Conservation (phyloP, 2,888 invertebrate species). For the Xanthia icteritia region DNA sequence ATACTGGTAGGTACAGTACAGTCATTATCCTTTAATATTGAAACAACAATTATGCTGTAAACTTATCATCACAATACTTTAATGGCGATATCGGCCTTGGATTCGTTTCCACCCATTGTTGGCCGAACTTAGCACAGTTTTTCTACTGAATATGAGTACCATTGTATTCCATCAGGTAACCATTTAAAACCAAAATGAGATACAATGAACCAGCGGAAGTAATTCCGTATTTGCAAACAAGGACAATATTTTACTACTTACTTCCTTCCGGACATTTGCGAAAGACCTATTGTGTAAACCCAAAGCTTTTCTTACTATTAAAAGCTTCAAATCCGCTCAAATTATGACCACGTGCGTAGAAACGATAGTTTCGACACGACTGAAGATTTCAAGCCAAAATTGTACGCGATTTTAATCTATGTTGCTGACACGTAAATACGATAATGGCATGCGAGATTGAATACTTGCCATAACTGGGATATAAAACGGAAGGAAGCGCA, state of each 20-base stretch:
- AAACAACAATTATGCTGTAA: conserved; percentile 57
- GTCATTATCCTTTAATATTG: conserved; percentile 54
- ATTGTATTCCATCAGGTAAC: conserved; percentile 68
- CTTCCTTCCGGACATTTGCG: conserved; percentile 78
- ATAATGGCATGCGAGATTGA: conserved; percentile 59
- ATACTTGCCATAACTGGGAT: conserved; percentile 56
- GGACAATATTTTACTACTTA: conserved; percentile 67
- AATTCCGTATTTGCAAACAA: conserved; percentile 61
- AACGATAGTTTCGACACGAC: conserved; percentile 36
- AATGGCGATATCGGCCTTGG: conserved; percentile 67
- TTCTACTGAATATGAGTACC: conserved; percentile 61
- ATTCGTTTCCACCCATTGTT: conserved; percentile 74
- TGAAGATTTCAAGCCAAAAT: conserved; percentile 19
- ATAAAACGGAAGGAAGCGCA: conserved; percentile 83
- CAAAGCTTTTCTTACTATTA: conserved; percentile 32
- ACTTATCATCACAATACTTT: conserved; percentile 61
- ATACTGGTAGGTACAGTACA: conserved; percentile 15
- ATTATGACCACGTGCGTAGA: conserved; percentile 43
- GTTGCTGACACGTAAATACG: conserved; percentile 44
- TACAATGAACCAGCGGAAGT: conserved; percentile 70
- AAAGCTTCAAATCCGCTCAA: conserved; percentile 47
- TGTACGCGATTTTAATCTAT: conserved; percentile 48
- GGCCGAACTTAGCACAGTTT: conserved; percentile 68
- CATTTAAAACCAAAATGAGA: conserved; percentile 62
- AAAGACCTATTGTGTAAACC: conserved; percentile 61